Base-by-base conservation (phyloP, 1,140 invertebrate genomes). In the Chionoecetes opilio region DNA sequence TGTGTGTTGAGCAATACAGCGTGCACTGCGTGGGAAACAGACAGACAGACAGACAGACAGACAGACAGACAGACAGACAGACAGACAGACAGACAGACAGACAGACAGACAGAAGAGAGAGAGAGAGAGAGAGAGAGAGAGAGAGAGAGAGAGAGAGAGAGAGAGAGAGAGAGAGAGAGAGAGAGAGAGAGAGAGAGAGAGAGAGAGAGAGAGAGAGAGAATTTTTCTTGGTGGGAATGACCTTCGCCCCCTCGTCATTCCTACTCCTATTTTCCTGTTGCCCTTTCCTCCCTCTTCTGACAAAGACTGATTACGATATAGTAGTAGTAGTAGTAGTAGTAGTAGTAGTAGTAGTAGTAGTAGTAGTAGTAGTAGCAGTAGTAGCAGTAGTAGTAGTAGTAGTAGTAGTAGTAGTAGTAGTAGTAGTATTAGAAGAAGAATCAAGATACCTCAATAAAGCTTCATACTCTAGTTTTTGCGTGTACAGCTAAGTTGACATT, bases 281-380 rank as follows among this genome's bases (percentile, higher is more conserved):
- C 2, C 9, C 9, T 75, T 75, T 75, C 21, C 53, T 75, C 63
- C 63, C 63, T 35, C 86, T n/a, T 1, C 86, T 17, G 35, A 75
- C 63, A 75, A 75, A 75, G 63, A 75, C 6, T 86, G n/a, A 38
- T 86, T n/a, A 86, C 31, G 46, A 53, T 14, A 53, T 86, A 17
- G 29, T 86, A 84, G 82, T 84, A 84, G 35, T 88, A 88, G 31
- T 88, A 88, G 35, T 88, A 88, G 37, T 88, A 88, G 37, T 88
- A 90, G n/a, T 2, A 41, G 41, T 90, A 90, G 41, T 90, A 90
- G 17, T 90, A 41, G 41, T 90, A 6, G 41, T 37, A 34, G 37
- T 2, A 34, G 26, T 88, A 2, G 37, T 37, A 34, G 37, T 37
- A 2, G 37, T 37, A 2, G 37, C 26, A 2, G 37, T 88, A 34